Evolutionary conservation across 2,113 vertebrate genomes (phyloP), one percentile per base, ranked within the genome.

Genomic region (Cinclus cinclus): DNA sequence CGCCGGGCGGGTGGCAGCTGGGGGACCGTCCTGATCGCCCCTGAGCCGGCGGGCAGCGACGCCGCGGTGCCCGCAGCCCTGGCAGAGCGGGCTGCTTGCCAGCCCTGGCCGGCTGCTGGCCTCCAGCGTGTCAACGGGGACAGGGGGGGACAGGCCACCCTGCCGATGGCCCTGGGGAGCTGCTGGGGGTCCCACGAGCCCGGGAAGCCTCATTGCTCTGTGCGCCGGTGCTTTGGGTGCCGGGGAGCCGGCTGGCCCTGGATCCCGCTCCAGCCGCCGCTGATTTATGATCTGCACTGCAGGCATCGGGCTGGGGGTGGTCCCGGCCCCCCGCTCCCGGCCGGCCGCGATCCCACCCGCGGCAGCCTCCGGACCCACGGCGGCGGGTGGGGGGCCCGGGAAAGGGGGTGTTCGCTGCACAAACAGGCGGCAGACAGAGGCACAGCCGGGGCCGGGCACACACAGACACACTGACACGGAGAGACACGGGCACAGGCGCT

Each of bases 231-330:
- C 7, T 50, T 9, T 7, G 80, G 65, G 78, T 30, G 60, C 59
- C 4, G 0, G 17, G 31, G 64, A 92, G 68, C 68, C 55, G 2
- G 30, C 10, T 4, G 52, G 62, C 83, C 94, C 83, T 13, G 21
- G 71, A 63, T 69, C 82, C 68, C 18, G 77, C 87, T 94, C 83
- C 87, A 74, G 87, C 42, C 20, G 2, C 47, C 22, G 4, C 33
- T 87, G 90, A 96, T 92, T 94, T 78, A 96, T 93, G 82, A 87
- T 90, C 94, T 95, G 82, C 95, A 94, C 94, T 96, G 95, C 94
- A 95, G 95, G 85, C 92, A 70, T 91, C 15, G 9, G 59, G 90
- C 73, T 46, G 73, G 92, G 85, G 88, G 84, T 8, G 59, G 81
- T 49, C 16, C 31, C 25, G 6, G 68, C 64, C 69, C 69, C 88